Base-by-base conservation (phyloP, 2,888 invertebrate species). In the Polia nebulosa region DNA sequence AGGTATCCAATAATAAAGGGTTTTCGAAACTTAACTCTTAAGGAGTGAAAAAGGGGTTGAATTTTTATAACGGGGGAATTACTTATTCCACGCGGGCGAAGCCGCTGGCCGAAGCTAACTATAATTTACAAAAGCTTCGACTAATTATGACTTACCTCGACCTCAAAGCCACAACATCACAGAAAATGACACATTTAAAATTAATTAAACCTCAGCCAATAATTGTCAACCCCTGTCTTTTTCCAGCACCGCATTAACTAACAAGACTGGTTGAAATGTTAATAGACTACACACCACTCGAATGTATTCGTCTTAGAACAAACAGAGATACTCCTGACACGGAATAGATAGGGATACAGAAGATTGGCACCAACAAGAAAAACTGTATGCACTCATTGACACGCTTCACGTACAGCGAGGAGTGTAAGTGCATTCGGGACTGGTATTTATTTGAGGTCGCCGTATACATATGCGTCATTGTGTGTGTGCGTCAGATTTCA, bases 211-310 rank as follows among this genome's bases (percentile, higher is more conserved):
- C 27, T 29, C 1, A 20, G 11, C 4, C n/a, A 76, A 55, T 71
- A 32, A 41, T 41, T 72, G 36, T 27, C 51, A 36, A 34, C 29
- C 11, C 13, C 27, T 22, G 32, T 39, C 67, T 63, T 78, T 78
- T 57, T 47, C 15, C 49, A 32, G 36, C 13, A 34, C 17, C n/a
- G 13, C 25, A 49, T 44, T 20, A 67, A 49, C 75, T 41, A 75
- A 76, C 76, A 55, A 41, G 36, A 39, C 61, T 34, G 55, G 41
- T 52, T 68, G 27, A 60, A 80, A 80, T 76, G 56, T 75, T 67
- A 75, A 67, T 75, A 47, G 68, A 20, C 45, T 27, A 45, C 32
- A 49, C 52, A 25, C 13, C 47, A 15, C 34, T 49, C 29, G 25
- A 49, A 55, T 56, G 25, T 75, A 67, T 67, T 53, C 27, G 49